phyloP scores from a whole-genome alignment of 2,888 invertebrate species.

The Trichogramma evanescens region DNA sequence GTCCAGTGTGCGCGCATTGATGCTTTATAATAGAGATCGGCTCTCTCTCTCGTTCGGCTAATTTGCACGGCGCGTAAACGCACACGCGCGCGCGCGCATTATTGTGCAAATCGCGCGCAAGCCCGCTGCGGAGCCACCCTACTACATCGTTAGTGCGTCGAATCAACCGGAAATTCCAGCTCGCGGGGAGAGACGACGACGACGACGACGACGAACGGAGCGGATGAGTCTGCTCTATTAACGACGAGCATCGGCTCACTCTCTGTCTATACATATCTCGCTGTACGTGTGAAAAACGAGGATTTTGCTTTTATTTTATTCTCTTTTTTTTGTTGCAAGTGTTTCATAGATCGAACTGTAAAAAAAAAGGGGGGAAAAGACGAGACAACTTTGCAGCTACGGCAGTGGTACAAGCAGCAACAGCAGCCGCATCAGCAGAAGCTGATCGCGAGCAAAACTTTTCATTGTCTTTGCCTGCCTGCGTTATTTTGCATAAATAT shows the following conservation, averaged over 20 bases:
- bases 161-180: constrained; percentile 49
- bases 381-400: too few species aligned
- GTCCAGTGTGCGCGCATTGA: constrained; percentile 2
- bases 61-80: neutral
- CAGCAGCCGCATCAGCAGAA: too few species aligned
- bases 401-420: too few species aligned
- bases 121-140: constrained; percentile 34
- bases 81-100: constrained; percentile 29
- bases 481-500: too few species aligned
- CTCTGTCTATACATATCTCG: neutral
- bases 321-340: too few species aligned
- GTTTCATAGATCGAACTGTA: too few species aligned
- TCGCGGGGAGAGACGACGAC: constrained; percentile 28
- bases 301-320: too few species aligned
- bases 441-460: too few species aligned
- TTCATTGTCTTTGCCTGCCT: too few species aligned
- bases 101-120: constrained; percentile 43
- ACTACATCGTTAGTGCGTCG: constrained; percentile 43
- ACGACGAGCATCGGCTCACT: neutral
- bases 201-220: neutral
- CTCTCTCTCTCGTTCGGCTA: neutral
- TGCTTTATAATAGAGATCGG: neutral
- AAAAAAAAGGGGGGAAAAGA: too few species aligned
- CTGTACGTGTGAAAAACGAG: too few species aligned
- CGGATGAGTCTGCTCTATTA: constrained; percentile 5